Conservation (phyloP, 2,113 vertebrate genomes). For the Cyanoderma ruficeps region DNA sequence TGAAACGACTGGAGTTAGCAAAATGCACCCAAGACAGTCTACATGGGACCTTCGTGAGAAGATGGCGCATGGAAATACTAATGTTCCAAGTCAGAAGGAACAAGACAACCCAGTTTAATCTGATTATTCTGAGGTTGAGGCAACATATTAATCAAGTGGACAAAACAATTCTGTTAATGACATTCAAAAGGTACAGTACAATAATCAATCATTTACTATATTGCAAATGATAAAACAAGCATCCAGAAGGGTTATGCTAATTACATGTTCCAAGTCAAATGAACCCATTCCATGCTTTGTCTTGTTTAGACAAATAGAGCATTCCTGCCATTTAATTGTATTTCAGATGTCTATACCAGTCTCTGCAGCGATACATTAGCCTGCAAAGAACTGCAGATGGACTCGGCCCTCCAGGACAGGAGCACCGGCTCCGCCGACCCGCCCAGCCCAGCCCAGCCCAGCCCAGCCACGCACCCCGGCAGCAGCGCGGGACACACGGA, state of each 20-base stretch:
- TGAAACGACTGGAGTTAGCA: not conserved
- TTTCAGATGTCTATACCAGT: slow-evolving; percentile 34
- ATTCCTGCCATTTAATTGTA: slow-evolving; percentile 38
- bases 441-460: fast-evolving
- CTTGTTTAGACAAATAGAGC: slow-evolving; percentile 57
- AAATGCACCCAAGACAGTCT: not conserved
- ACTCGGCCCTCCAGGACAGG: not conserved
- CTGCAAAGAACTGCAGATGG: not conserved
- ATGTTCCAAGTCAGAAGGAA: slow-evolving; percentile 1
- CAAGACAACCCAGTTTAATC: slow-evolving; percentile 20
- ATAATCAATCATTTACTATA: slow-evolving; percentile 67
- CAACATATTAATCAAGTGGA: slow-evolving; percentile 69
- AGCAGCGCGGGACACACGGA: fast-evolving
- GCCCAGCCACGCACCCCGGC: not conserved
- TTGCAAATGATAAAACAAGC: slow-evolving; percentile 70
- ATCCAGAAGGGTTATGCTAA: slow-evolving; percentile 69
- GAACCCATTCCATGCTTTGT: slow-evolving; percentile 44
- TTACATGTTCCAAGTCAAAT: slow-evolving; percentile 64
- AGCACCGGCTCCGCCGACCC: fast-evolving
- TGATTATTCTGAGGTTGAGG: slow-evolving; percentile 36
- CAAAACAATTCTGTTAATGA: slow-evolving; percentile 71
- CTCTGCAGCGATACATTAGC: slow-evolving; percentile 33
- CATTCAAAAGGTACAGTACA: slow-evolving; percentile 58
- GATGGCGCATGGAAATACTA: not conserved
- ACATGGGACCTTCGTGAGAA: not conserved